Evolutionary conservation across 2,888 invertebrate species (phyloP).

Genomic region (Syritta pipiens): DNA sequence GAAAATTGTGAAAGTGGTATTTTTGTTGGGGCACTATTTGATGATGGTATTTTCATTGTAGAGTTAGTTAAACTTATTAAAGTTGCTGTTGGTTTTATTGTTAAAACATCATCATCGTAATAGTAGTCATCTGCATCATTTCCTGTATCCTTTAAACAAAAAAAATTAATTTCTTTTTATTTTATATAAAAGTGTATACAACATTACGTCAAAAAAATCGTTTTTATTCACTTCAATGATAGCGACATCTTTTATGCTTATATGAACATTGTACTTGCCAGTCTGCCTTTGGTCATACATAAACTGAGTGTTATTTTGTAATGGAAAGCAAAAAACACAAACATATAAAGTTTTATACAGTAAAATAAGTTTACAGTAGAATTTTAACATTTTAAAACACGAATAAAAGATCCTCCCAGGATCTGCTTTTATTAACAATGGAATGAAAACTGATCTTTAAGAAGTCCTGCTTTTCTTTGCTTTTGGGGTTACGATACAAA

Average conservation of each 20-base stretch:
- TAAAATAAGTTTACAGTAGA: neutral
- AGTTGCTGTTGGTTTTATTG: slow-evolving; percentile 74
- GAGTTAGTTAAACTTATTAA: slow-evolving; percentile 68
- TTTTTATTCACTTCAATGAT: slow-evolving; percentile 82
- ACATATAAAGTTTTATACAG: slow-evolving; percentile 1
- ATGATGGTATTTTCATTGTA: slow-evolving; percentile 21
- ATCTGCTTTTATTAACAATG: no score
- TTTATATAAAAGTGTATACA: neutral
- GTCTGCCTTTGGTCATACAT: slow-evolving; percentile 86
- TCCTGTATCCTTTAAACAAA: slow-evolving; percentile 72
- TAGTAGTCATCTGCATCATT: slow-evolving; percentile 76
- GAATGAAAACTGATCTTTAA: no score
- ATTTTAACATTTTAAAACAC: neutral
- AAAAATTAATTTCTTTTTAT: neutral
- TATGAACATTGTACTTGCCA: slow-evolving; percentile 88
- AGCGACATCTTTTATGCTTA: slow-evolving; percentile 88
- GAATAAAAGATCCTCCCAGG: no score
- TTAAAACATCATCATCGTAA: slow-evolving; percentile 77
- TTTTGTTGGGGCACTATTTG: neutral
- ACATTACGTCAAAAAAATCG: slow-evolving; percentile 73
- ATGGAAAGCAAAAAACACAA: neutral
- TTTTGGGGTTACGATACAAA: no score
- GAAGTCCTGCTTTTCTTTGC: no score
- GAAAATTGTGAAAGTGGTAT: neutral
- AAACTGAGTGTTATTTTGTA: slow-evolving; percentile 23